These are phyloP conservation scores for Oreotrochilus melanogaster DNA, from an alignment of 2,113 vertebrate genomes.

Conservation along the genomic window DNA sequence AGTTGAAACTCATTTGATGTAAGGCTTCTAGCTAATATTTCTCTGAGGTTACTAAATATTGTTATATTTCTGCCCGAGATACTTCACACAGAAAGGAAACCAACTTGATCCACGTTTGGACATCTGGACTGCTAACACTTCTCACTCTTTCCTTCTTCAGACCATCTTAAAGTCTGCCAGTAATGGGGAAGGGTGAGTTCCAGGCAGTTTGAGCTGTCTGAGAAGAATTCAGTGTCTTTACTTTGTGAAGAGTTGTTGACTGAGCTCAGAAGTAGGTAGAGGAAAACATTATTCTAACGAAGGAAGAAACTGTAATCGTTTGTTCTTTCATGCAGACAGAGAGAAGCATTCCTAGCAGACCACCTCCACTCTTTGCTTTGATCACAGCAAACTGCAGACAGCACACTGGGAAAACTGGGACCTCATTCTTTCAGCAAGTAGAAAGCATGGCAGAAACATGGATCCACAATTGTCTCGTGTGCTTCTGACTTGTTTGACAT, in stretches of 20 bases:
- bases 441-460: background rate
- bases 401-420: background rate
- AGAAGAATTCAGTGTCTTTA: background rate
- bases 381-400: background rate
- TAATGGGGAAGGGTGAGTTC: background rate
- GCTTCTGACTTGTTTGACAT: background rate
- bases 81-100: background rate
- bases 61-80: background rate
- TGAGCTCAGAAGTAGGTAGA: background rate
- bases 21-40: background rate
- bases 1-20: background rate
- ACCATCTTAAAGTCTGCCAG: background rate
- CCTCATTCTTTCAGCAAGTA: background rate
- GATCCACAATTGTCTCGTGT: background rate
- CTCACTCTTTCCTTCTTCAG: background rate
- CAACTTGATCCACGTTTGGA: fast-evolving
- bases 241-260: background rate
- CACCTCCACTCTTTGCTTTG: background rate
- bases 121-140: background rate
- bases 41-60: background rate
- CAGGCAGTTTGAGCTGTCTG: fast-evolving
- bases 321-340: background rate
- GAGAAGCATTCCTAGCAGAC: background rate
- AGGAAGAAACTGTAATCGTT: background rate
- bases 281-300: background rate